Percentiles rank a stretch among this genome's conserved stretches.
Conservation (phyloP, 2,888 invertebrate genomes). For the Meteorus colon region DNA sequence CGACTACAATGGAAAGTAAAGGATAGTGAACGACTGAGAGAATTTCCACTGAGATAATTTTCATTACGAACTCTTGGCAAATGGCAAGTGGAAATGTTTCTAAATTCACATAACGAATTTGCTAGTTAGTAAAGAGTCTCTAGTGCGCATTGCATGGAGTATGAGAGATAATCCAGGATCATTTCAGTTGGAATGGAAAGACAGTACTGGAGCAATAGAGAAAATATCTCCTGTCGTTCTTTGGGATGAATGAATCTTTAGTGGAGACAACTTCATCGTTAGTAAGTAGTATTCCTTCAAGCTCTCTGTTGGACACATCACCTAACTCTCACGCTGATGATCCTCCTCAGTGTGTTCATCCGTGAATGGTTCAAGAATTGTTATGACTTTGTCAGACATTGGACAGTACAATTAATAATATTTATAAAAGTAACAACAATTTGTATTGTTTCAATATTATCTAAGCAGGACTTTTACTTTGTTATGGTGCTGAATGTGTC, state of each 20-base stretch:
- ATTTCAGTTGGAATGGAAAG: slow-evolving; percentile 16
- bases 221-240: slow-evolving; percentile 2
- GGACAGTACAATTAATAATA: background rate
- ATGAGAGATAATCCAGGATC: slow-evolving; percentile 26
- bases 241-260: background rate
- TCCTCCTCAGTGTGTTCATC: background rate
- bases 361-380: background rate
- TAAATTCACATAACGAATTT: slow-evolving; percentile 13
- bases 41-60: slow-evolving; percentile 17
- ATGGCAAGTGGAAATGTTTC: slow-evolving; percentile 25
- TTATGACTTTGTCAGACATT: background rate
- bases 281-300: slow-evolving; percentile 9
- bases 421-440: background rate
- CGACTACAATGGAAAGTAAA: background rate
- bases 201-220: background rate
- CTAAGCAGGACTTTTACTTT: no score
- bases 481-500: no score
- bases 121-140: slow-evolving; percentile 10
- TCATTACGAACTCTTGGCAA: slow-evolving; percentile 23
- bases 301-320: background rate
- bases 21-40: background rate
- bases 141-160: background rate
- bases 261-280: slow-evolving; percentile 10
- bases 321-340: background rate
- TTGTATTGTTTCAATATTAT: background rate